Conservation (phyloP, 1,140 invertebrate species). For the Bombyx mandarina region DNA sequence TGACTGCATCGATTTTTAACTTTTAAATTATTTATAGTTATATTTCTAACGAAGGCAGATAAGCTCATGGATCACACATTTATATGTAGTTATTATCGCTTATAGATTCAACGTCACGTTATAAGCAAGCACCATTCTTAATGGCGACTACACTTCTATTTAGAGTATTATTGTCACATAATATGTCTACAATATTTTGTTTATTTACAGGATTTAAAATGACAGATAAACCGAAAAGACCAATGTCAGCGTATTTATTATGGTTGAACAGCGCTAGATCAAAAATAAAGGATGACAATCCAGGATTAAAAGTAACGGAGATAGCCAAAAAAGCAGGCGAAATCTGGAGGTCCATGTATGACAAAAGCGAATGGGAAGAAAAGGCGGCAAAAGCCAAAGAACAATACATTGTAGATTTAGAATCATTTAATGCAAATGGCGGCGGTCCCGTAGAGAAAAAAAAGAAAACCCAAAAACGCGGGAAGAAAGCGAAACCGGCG, state of each 20-base stretch:
- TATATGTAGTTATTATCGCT: too few relatives aligned
- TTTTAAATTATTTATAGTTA: too few relatives aligned
- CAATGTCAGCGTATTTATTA: slow-evolving; percentile 89
- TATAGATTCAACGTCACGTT: too few relatives aligned
- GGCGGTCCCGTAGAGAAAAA: slow-evolving; percentile 7
- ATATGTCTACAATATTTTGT: not conserved
- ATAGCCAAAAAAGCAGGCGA: slow-evolving; percentile 94
- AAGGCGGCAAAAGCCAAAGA: slow-evolving; percentile 17
- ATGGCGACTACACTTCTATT: too few relatives aligned
- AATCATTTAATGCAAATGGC: slow-evolving; percentile 16
- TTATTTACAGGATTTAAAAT: slow-evolving; percentile 11
- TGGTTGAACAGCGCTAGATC: slow-evolving; percentile 90
- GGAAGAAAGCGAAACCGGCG: slow-evolving; percentile 6
- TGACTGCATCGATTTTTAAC: too few relatives aligned
- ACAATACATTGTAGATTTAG: slow-evolving; percentile 15
- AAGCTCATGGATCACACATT: too few relatives aligned
- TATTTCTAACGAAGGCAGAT: too few relatives aligned
- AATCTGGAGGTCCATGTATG: slow-evolving; percentile 89
- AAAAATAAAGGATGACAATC: slow-evolving; percentile 88
- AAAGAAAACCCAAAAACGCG: slow-evolving; percentile 7
- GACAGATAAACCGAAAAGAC: slow-evolving; percentile 79
- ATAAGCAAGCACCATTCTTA: too few relatives aligned
- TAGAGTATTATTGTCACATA: too few relatives aligned
- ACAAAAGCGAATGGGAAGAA: slow-evolving; percentile 73
- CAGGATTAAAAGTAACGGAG: slow-evolving; percentile 88